Base-by-base conservation (phyloP, 2,888 invertebrate species). In the Nemoura dubitans region DNA sequence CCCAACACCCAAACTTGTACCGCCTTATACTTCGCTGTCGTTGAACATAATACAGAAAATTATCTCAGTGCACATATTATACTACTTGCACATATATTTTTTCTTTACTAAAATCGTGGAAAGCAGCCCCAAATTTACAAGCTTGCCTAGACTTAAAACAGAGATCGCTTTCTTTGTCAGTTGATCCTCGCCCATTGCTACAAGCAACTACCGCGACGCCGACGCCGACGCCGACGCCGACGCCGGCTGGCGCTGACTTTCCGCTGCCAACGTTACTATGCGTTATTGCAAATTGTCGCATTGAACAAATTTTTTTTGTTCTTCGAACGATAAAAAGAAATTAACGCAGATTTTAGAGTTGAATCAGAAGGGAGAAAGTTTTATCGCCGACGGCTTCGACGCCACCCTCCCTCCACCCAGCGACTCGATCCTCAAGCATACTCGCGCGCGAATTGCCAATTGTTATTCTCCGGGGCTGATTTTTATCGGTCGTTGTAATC, bases 401-500 rank as follows among this genome's bases (percentile, higher is more conserved):
- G 10, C 59, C 59, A 59, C 59, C 59, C 59, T 59, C 59, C 59
- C 59, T 36, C 59, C 21, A 59, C 59, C 59, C 21, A 59, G 59
- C 36, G 36, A 10, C 36, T 3, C 10, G 3, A 36, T 36, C 36
- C 36, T 36, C 36, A n/a, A n/a, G n/a, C n/a, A 36, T 36, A 10
- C 36, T 36, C 5, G 36, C 59, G 10, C 59, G 36, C 36, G 36
- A 36, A 6, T 36, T 59, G 59, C 6, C 16, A 59, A 16, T 59
- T 59, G 59, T 59, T 59, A 59, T 59, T 7, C 59, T 59, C 59
- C 14, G 59, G 59, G 59, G 59, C 59, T 21, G 21, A 10, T 59
- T 59, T 59, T 59, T 59, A 59, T 59, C 59, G 59, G 59, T 59
- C 59, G 6, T 59, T 59, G 59, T 59, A 59, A 59, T 59, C 59